A percentile compares a stretch with the other conserved stretches of the same genome.
phyloP scores from a whole-genome alignment of 2,113 vertebrate genomes.

The Pagrus major region DNA sequence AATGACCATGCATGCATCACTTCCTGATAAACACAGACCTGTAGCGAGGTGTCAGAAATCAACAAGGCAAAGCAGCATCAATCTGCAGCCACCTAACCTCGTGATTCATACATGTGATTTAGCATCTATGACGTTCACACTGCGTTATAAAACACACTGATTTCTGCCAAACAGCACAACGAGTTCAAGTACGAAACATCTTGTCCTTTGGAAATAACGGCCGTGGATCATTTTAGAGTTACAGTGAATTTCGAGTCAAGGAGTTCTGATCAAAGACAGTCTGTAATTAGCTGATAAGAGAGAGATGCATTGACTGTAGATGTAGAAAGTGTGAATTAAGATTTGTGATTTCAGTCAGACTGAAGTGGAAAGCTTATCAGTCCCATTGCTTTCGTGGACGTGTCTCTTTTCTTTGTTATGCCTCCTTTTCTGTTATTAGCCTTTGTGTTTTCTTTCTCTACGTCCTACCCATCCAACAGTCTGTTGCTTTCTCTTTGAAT shows the following conservation, averaged over 20 bases:
- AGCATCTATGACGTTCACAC: not conserved
- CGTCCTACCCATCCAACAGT: not conserved
- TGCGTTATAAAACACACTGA: not conserved
- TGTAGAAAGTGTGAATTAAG: not conserved
- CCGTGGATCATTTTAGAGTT: not conserved
- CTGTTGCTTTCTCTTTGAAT: not conserved
- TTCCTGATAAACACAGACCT: no score
- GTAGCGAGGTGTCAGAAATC: no score
- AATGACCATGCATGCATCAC: no score
- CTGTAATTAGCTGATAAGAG: not conserved
- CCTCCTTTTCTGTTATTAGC: not conserved
- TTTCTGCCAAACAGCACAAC: not conserved
- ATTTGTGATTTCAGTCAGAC: not conserved
- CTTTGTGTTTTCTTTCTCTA: not conserved
- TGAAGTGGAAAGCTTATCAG: not conserved
- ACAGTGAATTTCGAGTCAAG: not conserved
- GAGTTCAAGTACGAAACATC: not conserved
- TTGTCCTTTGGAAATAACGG: slow-evolving; percentile 16
- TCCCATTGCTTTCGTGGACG: not conserved
- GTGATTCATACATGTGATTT: not conserved
- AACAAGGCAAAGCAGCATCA: no score
- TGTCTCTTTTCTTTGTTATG: not conserved
- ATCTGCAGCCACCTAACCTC: not conserved
- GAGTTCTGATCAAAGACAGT: not conserved
- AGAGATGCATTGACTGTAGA: not conserved